Evolutionary conservation across 2,113 vertebrate genomes (phyloP).

Genomic region (Xenus cinereus): DNA sequence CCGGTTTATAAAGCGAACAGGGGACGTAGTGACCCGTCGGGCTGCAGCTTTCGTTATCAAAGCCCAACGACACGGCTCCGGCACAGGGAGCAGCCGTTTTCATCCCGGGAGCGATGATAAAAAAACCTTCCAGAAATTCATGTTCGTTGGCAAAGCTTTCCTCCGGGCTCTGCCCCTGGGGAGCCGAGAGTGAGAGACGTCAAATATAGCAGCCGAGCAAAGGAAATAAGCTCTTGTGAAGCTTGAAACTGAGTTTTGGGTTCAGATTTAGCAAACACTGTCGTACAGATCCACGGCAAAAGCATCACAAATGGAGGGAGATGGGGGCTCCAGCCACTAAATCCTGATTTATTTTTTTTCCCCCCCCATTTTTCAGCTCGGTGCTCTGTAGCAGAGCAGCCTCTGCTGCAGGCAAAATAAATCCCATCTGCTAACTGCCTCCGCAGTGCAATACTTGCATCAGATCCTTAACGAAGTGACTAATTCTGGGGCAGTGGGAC

Average conservation of each 20-base stretch:
- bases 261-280: neutral
- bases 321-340: fast-evolving
- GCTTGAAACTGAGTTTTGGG: neutral
- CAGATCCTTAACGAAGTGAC: neutral
- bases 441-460: no score
- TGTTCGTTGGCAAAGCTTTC: neutral
- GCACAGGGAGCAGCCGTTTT: neutral
- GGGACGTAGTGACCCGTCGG: neutral
- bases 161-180: neutral
- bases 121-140: neutral
- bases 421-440: neutral
- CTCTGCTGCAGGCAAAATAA: neutral
- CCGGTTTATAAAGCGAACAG: neutral
- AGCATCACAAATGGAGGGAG: neutral
- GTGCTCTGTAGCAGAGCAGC: neutral
- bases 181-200: neutral
- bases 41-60: neutral
- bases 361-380: neutral
- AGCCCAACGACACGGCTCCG: neutral
- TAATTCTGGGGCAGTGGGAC: neutral
- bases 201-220: neutral
- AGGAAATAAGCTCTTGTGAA: neutral
- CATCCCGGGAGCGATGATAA: neutral
- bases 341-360: neutral
- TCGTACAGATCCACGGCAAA: fast-evolving